Evolutionary conservation across 2,797 vertebrate species (phyloP), one percentile per base, ranked within the genome.

Genomic region (Taeniopygia guttata): DNA sequence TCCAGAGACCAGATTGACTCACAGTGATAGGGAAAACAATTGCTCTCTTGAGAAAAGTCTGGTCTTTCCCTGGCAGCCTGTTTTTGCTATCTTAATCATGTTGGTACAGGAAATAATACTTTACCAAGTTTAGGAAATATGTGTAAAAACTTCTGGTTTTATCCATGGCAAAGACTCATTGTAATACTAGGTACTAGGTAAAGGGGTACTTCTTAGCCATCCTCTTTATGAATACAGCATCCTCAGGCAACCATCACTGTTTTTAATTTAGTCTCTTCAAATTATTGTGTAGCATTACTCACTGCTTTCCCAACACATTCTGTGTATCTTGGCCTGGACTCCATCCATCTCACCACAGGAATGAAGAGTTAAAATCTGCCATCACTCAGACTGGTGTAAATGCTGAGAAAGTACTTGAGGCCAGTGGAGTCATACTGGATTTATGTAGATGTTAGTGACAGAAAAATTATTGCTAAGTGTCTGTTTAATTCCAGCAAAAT

Each of bases 351-450:
- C 66, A 85, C 93, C 92, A 75, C 89, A 94, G 64, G 75, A 96
- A 95, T 74, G 60, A 90, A 54, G 78, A 96, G 90, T 92, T 95
- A 91, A 95, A 89, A 89, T 89, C 81, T 89, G 64, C 89, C 87
- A 52, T 91, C 87, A 66, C 40, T 95, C 82, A 91, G 27, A 67
- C 54, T 69, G 66, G 68, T 86, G 70, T 87, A 93, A 95, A 86
- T 81, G 79, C 82, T 94, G 91, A 95, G 89, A 94, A 94, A 95
- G 51, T 78, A 94, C 84, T 95, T 72, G 45, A 84, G 70, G 85
- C 89, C 90, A 78, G 38, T 55, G 43, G n/a, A 87, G 54, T 87
- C 73, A 81, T 75, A 66, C 27, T 55, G 66, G 45, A 89, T 92
- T 95, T 93, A 95, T 91, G 87, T 59, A 87, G 36, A 85, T 75